Evolutionary conservation across 2,888 invertebrate species (phyloP), one percentile per base, ranked within the genome.

Genomic region (Sinodicranocentrus sp.): DNA sequence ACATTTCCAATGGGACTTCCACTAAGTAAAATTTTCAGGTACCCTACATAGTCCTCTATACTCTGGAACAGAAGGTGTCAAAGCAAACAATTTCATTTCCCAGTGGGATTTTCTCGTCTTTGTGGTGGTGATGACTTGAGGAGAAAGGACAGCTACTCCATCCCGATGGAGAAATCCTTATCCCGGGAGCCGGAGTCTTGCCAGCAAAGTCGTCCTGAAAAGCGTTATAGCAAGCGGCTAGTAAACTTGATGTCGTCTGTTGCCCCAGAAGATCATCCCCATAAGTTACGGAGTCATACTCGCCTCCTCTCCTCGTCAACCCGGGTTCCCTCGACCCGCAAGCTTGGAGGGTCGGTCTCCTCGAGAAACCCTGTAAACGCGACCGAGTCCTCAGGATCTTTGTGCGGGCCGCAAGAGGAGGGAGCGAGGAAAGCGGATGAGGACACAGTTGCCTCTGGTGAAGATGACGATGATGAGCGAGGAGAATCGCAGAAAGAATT

Each of bases 11-110:
- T 83, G 83, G 83, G 83, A 43, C 76, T 83, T 54, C 83, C 83
- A 15, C 23, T 83, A 17, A 83, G 83, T 52, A 83, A 83, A 71
- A 83, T 83, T 25, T 83, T 63, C 44, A 75, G 83, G 17, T 83
- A 76, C 21, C 83, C 83, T 2, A 83, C 70, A 28, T 83, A 23
- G 21, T 3, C 17, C n/a, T n/a, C n/a, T n/a, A n/a, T n/a, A n/a
- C n/a, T n/a, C n/a, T n/a, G n/a, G n/a, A n/a, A n/a, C n/a, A n/a
- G n/a, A n/a, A n/a, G n/a, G n/a, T n/a, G n/a, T n/a, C n/a, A n/a
- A n/a, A n/a, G n/a, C n/a, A n/a, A n/a, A n/a, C n/a, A n/a, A n/a
- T n/a, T n/a, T n/a, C n/a, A n/a, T n/a, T n/a, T n/a, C n/a, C n/a
- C n/a, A n/a, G n/a, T n/a, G n/a, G n/a, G n/a, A n/a, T n/a, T n/a